Percentiles rank a stretch among this genome's conserved stretches.
phyloP scores from a whole-genome alignment of 2,888 invertebrate species.

The Disparrhopalites patrizii region DNA sequence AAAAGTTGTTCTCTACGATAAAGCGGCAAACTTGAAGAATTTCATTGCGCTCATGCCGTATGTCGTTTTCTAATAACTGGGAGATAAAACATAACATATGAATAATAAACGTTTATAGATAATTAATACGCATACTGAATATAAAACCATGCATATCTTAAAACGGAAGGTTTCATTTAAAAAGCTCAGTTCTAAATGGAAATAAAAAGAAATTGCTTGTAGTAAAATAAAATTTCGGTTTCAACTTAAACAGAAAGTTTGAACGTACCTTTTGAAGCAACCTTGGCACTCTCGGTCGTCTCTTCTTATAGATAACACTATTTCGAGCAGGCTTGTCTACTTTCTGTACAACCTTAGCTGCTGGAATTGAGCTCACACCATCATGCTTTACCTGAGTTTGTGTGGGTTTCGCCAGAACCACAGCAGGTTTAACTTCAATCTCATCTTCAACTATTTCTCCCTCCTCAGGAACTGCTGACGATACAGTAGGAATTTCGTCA shows the following conservation, averaged over 20 bases:
- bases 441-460: conserved; percentile 10
- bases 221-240: too few species aligned
- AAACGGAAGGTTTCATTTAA: too few species aligned
- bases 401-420: background rate
- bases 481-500: conserved; percentile 12
- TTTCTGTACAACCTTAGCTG: background rate
- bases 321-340: background rate
- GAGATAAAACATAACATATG: conserved; percentile 47
- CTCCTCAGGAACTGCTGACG: background rate
- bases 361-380: background rate
- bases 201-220: too few species aligned
- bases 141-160: too few species aligned
- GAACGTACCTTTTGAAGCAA: conserved; percentile 18
- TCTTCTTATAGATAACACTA: background rate
- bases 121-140: too few species aligned
- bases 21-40: conserved; percentile 80
- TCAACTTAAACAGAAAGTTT: background rate
- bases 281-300: conserved; percentile 16
- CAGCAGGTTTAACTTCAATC: background rate
- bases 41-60: conserved; percentile 79
- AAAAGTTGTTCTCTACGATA: conserved; percentile 72
- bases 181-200: too few species aligned
- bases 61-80: conserved; percentile 68
- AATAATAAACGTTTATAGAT: too few species aligned
- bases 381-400: background rate